These are phyloP conservation scores for Gnathonemus echidnorhynchus DNA, from an alignment of 2,113 vertebrate species.

Conservation along the genomic window DNA sequence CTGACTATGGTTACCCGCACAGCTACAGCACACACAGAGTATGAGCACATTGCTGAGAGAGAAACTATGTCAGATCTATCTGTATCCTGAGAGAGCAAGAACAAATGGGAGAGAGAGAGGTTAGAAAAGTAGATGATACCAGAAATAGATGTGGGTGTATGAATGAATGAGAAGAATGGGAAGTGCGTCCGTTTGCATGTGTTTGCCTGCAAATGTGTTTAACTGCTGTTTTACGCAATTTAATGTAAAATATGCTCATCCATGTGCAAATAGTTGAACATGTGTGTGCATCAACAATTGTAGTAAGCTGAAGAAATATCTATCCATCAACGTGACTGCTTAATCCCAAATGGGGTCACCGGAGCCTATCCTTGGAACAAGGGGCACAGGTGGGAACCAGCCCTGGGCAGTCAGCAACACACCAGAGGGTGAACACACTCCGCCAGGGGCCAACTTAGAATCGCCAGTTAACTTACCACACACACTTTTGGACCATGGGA, in stretches of 20 bases:
- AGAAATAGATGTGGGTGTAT: conserved; percentile 29
- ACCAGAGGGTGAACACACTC: too few relatives aligned
- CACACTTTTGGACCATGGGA: too few relatives aligned
- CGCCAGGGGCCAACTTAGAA: too few relatives aligned
- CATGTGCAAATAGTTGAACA: background rate
- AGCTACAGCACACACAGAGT: conserved; percentile 14
- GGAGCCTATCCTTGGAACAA: too few relatives aligned
- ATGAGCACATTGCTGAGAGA: background rate
- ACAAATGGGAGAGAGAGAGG: background rate
- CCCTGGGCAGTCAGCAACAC: too few relatives aligned
- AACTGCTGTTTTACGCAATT: background rate
- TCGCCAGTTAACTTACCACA: too few relatives aligned
- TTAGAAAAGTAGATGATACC: conserved; percentile 34
- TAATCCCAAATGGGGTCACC: too few relatives aligned
- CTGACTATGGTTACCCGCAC: background rate
- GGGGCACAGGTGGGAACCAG: too few relatives aligned
- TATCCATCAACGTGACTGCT: too few relatives aligned
- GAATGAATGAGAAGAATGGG: conserved; percentile 19
- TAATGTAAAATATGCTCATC: background rate
- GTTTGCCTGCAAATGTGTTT: background rate
- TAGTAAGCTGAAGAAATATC: background rate
- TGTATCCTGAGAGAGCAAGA: background rate
- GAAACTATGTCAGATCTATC: conserved; percentile 9
- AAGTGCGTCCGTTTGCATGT: conserved; percentile 22
- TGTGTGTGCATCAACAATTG: background rate